Base-by-base conservation (phyloP, 2,888 invertebrate species). In the Phanerotoma sp. region DNA sequence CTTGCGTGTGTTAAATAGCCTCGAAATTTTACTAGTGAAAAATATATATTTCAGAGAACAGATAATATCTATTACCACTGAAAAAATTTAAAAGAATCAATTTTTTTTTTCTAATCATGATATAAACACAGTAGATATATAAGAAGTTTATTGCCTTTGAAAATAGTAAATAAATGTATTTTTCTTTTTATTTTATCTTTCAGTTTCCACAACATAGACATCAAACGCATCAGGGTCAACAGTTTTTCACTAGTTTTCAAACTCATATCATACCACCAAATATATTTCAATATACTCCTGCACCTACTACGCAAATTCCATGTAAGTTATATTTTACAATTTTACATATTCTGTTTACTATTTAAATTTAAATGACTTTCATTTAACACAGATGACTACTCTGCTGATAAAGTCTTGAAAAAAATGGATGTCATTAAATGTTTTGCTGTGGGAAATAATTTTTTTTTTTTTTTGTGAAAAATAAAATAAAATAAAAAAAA, bases 131-230 rank as follows among this genome's bases (percentile, higher is more conserved):
- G n/a, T n/a, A n/a, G n/a, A n/a, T n/a, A n/a, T n/a, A n/a, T n/a
- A n/a, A n/a, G n/a, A n/a, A n/a, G n/a, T n/a, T n/a, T n/a, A n/a
- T n/a, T n/a, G n/a, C n/a, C n/a, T n/a, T n/a, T n/a, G n/a, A n/a
- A n/a, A n/a, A n/a, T n/a, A n/a, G n/a, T n/a, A n/a, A n/a, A n/a
- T n/a, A n/a, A n/a, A n/a, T n/a, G n/a, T n/a, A n/a, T n/a, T n/a
- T n/a, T n/a, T n/a, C n/a, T n/a, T n/a, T n/a, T n/a, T n/a, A n/a
- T 42, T 46, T 38, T 35, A 47, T 57, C 41, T 67, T 64, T 48
- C 59, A 74, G 73, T 74, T 67, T 54, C 47, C 70, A 44, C 73
- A 68, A 22, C 72, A 70, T 41, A 62, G 74, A 47, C 74, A 72
- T 61, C 74, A 71, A 48, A 58, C 67, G 1, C 72, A 72, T 62